These are phyloP conservation scores for Paralvinella palmiformis DNA, from an alignment of 1,140 invertebrate species.

Conservation along the genomic window DNA sequence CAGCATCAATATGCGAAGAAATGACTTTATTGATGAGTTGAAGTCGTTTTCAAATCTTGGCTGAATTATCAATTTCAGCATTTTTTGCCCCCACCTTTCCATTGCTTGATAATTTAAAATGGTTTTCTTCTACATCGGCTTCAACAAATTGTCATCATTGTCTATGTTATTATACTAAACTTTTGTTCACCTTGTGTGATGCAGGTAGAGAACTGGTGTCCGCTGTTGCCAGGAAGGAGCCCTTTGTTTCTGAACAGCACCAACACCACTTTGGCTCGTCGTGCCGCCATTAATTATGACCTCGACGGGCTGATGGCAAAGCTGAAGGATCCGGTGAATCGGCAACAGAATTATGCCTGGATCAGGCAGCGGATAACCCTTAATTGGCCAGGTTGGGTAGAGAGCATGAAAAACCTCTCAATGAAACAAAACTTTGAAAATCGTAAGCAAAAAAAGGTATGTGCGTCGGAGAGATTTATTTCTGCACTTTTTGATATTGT, in stretches of 20 bases:
- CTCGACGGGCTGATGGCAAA: conserved; percentile 39
- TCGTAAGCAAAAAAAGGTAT: conserved; percentile 36
- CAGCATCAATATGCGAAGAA: no score
- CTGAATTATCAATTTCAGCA: no score
- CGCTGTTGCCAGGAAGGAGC: conserved; percentile 30
- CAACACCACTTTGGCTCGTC: not conserved
- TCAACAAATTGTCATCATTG: no score
- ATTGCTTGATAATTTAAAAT: no score
- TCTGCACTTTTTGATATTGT: not conserved
- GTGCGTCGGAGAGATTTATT: conserved; percentile 5
- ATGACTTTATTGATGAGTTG: no score
- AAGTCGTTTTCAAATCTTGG: no score
- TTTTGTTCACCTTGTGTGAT: no score
- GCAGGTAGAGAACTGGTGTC: conserved; percentile 44
- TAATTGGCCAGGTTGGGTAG: conserved; percentile 46
- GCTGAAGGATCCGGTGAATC: conserved; percentile 42
- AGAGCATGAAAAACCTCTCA: conserved; percentile 30
- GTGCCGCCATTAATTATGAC: conserved; percentile 22
- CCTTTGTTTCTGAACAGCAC: not conserved
- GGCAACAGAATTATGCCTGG: conserved; percentile 47
- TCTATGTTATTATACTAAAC: no score
- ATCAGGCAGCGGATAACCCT: conserved; percentile 45
- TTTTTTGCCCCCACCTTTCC: no score
- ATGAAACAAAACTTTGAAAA: conserved; percentile 33
- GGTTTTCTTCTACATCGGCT: no score